A percentile compares a stretch with the other conserved stretches of the same genome.
These are phyloP conservation scores for Drosophila mimica DNA, from an alignment of 2,888 invertebrate species.

Conservation along the genomic window DNA sequence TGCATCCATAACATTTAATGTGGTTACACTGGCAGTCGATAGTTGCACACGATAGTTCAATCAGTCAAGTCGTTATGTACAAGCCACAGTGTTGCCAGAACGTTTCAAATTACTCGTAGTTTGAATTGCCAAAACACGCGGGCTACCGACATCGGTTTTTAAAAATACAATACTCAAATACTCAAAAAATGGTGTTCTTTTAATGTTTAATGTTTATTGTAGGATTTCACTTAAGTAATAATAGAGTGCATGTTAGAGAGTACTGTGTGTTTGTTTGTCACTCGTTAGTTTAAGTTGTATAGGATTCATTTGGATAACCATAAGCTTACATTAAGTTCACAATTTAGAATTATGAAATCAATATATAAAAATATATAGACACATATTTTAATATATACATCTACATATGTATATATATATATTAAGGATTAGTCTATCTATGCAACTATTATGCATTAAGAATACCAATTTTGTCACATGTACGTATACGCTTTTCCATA, in stretches of 20 bases:
- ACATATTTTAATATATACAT: conserved; percentile 41
- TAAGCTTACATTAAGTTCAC: conserved; percentile 67
- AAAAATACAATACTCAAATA: conserved; percentile 10
- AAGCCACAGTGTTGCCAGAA: conserved; percentile 32
- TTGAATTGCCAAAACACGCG: not conserved
- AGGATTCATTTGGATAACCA: conserved; percentile 83
- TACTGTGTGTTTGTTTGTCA: conserved; percentile 52
- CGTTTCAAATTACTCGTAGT: not conserved
- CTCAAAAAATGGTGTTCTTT: conserved; percentile 13
- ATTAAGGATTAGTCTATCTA: conserved; percentile 76
- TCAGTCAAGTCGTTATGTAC: conserved; percentile 13
- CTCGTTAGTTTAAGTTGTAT: conserved; percentile 73
- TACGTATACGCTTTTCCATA: conserved; percentile 76
- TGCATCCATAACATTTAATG: not conserved
- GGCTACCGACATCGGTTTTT: not conserved
- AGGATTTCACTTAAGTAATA: conserved; percentile 60
- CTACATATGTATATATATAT: conserved; percentile 34
- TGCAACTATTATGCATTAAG: conserved; percentile 70
- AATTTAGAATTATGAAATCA: conserved; percentile 67
- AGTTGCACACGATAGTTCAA: conserved; percentile 41
- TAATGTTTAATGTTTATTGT: conserved; percentile 38
- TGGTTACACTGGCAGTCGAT: conserved; percentile 44
- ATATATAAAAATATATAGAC: conserved; percentile 39
- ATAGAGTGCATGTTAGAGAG: conserved; percentile 59
- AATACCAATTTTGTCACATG: conserved; percentile 79